Evolutionary conservation across 1,140 invertebrate species (phyloP).

Genomic region (Mizuhopecten yessoensis): DNA sequence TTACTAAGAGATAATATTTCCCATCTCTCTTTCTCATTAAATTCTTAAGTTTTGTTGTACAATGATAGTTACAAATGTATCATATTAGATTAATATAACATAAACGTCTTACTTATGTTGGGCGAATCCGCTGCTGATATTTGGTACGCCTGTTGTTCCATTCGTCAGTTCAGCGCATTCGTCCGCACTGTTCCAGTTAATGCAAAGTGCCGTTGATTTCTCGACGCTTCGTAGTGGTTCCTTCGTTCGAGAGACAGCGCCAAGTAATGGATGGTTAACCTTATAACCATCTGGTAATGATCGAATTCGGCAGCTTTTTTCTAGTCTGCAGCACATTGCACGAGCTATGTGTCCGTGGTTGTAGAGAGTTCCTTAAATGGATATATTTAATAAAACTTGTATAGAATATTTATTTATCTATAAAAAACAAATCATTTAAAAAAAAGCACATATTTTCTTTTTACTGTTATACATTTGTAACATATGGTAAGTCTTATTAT

Average conservation of each 20-base stretch:
- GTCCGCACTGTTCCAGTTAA: slow-evolving; percentile 81
- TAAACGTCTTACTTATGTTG: neutral
- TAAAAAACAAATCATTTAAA: too few relatives aligned
- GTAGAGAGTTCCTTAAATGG: slow-evolving; percentile 77
- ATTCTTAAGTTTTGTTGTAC: too few relatives aligned
- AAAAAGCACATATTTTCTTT: too few relatives aligned
- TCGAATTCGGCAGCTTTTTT: neutral
- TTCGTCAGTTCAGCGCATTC: slow-evolving; percentile 75
- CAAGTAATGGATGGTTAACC: slow-evolving; percentile 64
- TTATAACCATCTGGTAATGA: slow-evolving; percentile 46
- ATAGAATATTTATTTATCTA: too few relatives aligned
- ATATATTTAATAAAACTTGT: too few relatives aligned
- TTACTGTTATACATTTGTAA: too few relatives aligned
- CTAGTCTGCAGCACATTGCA: slow-evolving; percentile 82
- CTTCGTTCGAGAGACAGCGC: slow-evolving; percentile 59
- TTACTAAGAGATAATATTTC: too few relatives aligned
- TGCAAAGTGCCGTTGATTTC: slow-evolving; percentile 76
- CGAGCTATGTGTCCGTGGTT: slow-evolving; percentile 81
- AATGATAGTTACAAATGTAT: neutral
- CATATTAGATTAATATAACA: too few relatives aligned
- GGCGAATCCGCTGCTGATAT: neutral
- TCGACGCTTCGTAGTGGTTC: slow-evolving; percentile 74
- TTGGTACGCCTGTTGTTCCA: slow-evolving; percentile 72
- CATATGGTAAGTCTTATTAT: neutral
- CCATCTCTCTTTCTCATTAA: too few relatives aligned